Evolutionary conservation across 2,888 invertebrate species (phyloP), one percentile per base, ranked within the genome.

Genomic region (Lobophora halterata): DNA sequence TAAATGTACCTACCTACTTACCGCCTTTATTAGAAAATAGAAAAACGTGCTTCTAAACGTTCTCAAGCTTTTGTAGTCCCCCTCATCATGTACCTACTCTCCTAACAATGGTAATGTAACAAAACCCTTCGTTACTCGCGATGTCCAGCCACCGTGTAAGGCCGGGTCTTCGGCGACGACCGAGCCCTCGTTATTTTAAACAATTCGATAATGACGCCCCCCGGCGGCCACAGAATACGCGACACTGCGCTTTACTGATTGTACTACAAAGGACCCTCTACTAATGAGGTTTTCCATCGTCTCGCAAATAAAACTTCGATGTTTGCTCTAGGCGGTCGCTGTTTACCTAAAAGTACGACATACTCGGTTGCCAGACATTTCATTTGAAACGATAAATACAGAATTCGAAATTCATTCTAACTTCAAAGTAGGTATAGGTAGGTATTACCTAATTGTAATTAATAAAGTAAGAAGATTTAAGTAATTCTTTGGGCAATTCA

Each of bases 111-210:
- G 43, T 37, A 43, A 37, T 27, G 24, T 39, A 26, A 43, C 37
- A 37, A 43, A 39, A 33, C 37, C 43, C 29, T 37, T 43, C 37
- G 33, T 43, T 37, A 37, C 23, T 26, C 17, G 24, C 21, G 28
- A 42, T 37, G 30, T 37, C 43, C 37, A 42, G 45, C 32, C 40
- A 37, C 40, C 46, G 18, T 42, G 48, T 32, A 36, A 10, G 28
- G 12, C 9, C 29, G n/a, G 7, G 20, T 7, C 32, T 12, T 12
- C 39, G 24, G 43, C 33, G 24, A 21, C 27, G n/a, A n/a, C n/a
- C n/a, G n/a, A n/a, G n/a, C 71, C 73, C 80, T 82, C 79, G 80
- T 83, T 81, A 83, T 79, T 85, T 83, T 85, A 83, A 83, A 85
- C 83, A 83, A 80, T 81, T 81, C 79, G 73, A 75, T 81, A 80